Base-by-base conservation (phyloP, 1,140 invertebrate genomes). In the Pseudomyrmex concolor region DNA sequence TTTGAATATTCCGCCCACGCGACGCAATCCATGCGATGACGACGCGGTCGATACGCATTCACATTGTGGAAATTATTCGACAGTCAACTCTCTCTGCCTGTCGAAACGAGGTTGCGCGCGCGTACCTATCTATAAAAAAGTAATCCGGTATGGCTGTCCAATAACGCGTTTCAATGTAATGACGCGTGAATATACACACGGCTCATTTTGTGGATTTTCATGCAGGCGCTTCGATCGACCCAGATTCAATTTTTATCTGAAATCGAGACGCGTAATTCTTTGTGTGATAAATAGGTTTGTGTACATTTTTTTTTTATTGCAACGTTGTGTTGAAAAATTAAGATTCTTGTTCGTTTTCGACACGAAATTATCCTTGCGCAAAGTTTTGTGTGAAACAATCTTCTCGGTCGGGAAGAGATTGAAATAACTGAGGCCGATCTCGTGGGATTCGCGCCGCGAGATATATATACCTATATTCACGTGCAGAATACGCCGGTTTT, bases 1-100 rank as follows among this genome's bases (percentile, higher is more conserved):
- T 87, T 82, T 68, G 72, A 72, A 72, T 77, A 82, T 88, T 82
- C 83, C 77, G 17, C 15, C 77, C 83, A 85, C 83, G 83, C 60
- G 55, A 77, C 19, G 86, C 77, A 85, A 88, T 87, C 76, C 77
- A 66, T 68, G 67, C 67, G 51, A 57, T 43, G 43, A 66, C 59
- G 66, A 12, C 19, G 70, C 66, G 71, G 71, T 88, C 86, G 86
- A 88, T 87, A 82, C 43, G 54, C 55, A 57, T 83, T 77, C 72
- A 66, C 72, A 25, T 60, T 45, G 72, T 57, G 80, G 60, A 82
- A 54, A 64, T 77, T 66, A 83, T 76, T 83, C 72, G 81, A 59
- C 62, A 66, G 34, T 66, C 51, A 10, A n/a, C 51, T 22, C 10
- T 19, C 51, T 22, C 10, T 19, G 13, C 15, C 10, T 13, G 13